phyloP scores from a whole-genome alignment of 2,797 vertebrate genomes.

The Mus minutoides region DNA sequence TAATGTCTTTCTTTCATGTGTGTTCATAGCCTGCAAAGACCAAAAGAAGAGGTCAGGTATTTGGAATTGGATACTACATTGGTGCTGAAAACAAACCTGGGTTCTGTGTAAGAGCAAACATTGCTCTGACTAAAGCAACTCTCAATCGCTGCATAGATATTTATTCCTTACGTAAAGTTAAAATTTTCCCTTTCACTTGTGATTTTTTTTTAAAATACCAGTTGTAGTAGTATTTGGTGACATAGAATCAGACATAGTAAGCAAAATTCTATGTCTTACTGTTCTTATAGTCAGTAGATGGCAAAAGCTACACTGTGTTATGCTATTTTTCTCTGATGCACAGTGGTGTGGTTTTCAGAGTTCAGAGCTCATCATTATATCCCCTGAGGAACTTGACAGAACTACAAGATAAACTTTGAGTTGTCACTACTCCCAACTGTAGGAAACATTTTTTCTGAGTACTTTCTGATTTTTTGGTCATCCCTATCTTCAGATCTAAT shows the following conservation, averaged over 20 bases:
- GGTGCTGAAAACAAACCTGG: neutral
- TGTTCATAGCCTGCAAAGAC: too few relatives aligned
- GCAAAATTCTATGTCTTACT: neutral
- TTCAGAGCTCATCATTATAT: neutral
- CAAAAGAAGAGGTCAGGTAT: neutral
- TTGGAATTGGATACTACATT: neutral
- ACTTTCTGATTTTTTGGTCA: neutral
- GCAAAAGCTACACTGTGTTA: neutral
- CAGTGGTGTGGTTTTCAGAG: neutral
- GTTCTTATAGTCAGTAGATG: neutral
- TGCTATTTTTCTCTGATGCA: neutral
- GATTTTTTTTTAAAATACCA: neutral
- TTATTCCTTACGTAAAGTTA: neutral
- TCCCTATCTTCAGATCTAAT: neutral
- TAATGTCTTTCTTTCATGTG: neutral
- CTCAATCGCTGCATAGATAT: neutral
- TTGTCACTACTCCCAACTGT: neutral
- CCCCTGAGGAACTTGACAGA: accelerated
- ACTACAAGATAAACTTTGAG: neutral
- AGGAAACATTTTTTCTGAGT: neutral
- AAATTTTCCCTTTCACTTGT: neutral
- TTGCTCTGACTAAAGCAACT: neutral
- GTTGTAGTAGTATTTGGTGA: neutral
- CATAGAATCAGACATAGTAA: neutral
- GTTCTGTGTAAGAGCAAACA: neutral